Evolutionary conservation across 1,140 invertebrate genomes (phyloP), one percentile per base, ranked within the genome.

Genomic region (Drosophila funebris): DNA sequence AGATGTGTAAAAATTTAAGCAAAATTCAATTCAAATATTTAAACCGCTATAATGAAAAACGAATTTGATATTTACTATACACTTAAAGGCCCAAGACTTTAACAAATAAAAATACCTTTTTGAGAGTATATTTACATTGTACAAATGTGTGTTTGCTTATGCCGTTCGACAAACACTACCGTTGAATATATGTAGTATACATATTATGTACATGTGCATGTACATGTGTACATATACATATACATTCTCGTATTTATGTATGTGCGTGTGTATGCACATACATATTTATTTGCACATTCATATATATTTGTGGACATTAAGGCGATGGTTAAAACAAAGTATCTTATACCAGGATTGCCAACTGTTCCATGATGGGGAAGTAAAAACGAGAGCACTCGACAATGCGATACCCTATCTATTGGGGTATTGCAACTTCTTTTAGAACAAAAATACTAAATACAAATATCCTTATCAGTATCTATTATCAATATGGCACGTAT

Each of bases 21-120:
- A 60, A 81, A 81, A 69, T 72, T 46, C 75, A 70, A 68, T 75
- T 64, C 61, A 53, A 75, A 72, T 78, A 68, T 60, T 73, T 53
- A 64, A 50, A 79, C 60, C 37, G 46, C 44, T 71, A 68, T 77
- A 77, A 85, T 85, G 76, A 75, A 80, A 85, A 83, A 85, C 50
- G 69, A 79, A 85, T 87, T 81, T 83, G 41, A 64, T 90, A 78
- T 90, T 90, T 90, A 58, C 82, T 43, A 56, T 73, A 60, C 88
- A 90, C 88, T 90, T 81, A 68, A 90, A 64, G 72, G 57, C 66
- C 73, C 73, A 72, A 74, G 78, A 48, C 78, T 78, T 73, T 48
- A 78, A 81, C 64, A 88, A 90, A 90, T 72, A 78, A 52, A 81
- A 80, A 85, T 75, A 81, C 60, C 62, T 75, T 80, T 70, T 74